Percentiles rank a stretch among this genome's conserved stretches.
phyloP scores from a whole-genome alignment of 2,888 invertebrate genomes.

The Noctua fimbriata region DNA sequence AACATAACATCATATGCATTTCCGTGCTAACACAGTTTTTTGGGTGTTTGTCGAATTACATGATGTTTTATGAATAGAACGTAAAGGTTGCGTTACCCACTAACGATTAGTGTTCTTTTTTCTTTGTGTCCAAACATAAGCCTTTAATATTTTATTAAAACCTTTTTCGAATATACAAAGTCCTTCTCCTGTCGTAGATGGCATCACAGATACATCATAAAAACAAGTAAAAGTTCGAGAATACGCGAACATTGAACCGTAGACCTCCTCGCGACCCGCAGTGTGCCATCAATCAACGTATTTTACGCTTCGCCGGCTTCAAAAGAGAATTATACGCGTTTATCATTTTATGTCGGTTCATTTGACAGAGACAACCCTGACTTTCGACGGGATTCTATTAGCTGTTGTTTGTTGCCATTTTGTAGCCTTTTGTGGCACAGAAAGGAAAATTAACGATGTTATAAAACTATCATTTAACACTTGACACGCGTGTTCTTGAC shows the following conservation, averaged over 20 bases:
- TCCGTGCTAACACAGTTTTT: slow-evolving; percentile 51
- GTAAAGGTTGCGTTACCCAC: slow-evolving; percentile 3
- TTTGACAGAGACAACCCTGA: slow-evolving; percentile 68
- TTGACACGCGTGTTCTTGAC: slow-evolving; percentile 32
- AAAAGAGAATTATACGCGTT: slow-evolving; percentile 60
- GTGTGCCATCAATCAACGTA: slow-evolving; percentile 72
- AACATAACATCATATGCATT: slow-evolving; percentile 43
- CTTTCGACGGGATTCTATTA: slow-evolving; percentile 72
- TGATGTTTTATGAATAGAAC: slow-evolving; percentile 22
- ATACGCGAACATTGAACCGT: slow-evolving; percentile 71
- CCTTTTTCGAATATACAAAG: slow-evolving; percentile 21
- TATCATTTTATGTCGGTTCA: slow-evolving; percentile 55
- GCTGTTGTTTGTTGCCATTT: slow-evolving; percentile 46
- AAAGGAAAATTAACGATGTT: slow-evolving; percentile 56
- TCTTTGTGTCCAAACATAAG: slow-evolving; percentile 1
- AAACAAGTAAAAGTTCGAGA: slow-evolving; percentile 56
- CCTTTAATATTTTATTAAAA: neutral
- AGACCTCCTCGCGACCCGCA: slow-evolving; percentile 65
- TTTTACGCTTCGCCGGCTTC: slow-evolving; percentile 66
- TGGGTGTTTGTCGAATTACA: slow-evolving; percentile 27
- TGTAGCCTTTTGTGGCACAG: slow-evolving; percentile 46
- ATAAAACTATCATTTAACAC: slow-evolving; percentile 20
- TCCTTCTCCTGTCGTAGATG: slow-evolving; percentile 52
- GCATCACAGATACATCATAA: slow-evolving; percentile 40
- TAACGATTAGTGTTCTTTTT: neutral